Conservation (phyloP, 2,888 invertebrate genomes). For the Eilema sororculum region DNA sequence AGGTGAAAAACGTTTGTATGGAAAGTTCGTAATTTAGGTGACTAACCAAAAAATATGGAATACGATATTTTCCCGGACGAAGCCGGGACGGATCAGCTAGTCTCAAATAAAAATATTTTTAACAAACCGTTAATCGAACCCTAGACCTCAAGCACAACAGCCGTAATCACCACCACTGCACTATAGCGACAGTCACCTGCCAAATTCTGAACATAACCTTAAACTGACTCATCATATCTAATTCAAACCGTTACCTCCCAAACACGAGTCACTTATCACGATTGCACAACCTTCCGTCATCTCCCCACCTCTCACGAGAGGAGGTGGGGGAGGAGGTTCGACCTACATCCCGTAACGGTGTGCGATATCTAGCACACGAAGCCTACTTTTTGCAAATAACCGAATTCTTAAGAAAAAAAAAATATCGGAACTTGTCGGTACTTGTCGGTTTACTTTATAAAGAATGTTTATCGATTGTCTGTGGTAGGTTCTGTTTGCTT, state of each 20-base stretch:
- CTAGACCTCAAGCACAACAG: background rate
- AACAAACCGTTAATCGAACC: background rate
- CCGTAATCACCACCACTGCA: background rate
- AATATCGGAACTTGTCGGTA: conserved; percentile 23
- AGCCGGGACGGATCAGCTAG: too few relatives aligned
- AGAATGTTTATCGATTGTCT: conserved; percentile 27
- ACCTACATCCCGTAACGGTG: conserved; percentile 52
- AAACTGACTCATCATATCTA: conserved; percentile 34
- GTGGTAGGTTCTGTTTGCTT: conserved; percentile 7
- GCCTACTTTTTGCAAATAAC: conserved; percentile 48
- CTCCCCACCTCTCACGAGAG: conserved; percentile 14
- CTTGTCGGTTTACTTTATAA: conserved; percentile 27
- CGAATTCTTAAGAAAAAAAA: conserved; percentile 36
- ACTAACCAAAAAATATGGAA: too few relatives aligned
- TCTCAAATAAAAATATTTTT: background rate
- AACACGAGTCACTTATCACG: conserved; percentile 55
- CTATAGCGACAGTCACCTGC: background rate
- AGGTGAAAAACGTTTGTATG: too few relatives aligned
- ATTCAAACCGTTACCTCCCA: conserved; percentile 47
- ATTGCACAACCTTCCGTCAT: conserved; percentile 61
- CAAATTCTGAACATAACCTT: conserved; percentile 15
- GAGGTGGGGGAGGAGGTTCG: conserved; percentile 14
- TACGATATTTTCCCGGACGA: too few relatives aligned
- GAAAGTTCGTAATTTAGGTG: too few relatives aligned
- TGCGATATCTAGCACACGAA: conserved; percentile 46